phyloP scores from a whole-genome alignment of 2,888 invertebrate species.

The Arge pagana region DNA sequence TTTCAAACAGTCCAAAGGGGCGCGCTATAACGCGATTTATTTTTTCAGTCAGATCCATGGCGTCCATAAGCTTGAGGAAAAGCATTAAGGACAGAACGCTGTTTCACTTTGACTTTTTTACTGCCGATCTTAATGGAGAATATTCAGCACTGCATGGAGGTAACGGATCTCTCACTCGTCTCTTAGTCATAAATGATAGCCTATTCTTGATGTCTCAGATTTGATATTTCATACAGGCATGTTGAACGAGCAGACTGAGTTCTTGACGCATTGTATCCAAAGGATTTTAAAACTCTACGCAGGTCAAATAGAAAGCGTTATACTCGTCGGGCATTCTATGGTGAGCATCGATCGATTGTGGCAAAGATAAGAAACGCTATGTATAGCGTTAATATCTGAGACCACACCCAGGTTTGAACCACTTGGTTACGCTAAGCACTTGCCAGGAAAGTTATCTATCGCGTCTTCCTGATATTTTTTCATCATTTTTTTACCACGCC shows the following conservation, averaged over 20 bases:
- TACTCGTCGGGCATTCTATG: constrained; percentile 96
- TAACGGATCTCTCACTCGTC: too few relatives aligned
- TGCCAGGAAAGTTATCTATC: too few relatives aligned
- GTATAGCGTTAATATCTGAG: too few relatives aligned
- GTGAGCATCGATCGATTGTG: constrained; percentile 64
- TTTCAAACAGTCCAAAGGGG: too few relatives aligned
- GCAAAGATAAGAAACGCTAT: too few relatives aligned
- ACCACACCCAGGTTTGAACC: too few relatives aligned
- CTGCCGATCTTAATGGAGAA: constrained; percentile 89
- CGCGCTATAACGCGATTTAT: too few relatives aligned
- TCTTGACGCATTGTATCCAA: constrained; percentile 71
- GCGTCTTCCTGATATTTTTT: too few relatives aligned
- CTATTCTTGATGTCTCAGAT: too few relatives aligned
- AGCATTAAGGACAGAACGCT: constrained; percentile 69
- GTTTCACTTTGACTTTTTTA: constrained; percentile 90
- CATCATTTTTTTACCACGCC: too few relatives aligned
- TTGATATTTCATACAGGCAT: constrained; percentile 62
- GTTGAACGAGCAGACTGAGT: constrained; percentile 75
- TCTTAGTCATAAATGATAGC: too few relatives aligned
- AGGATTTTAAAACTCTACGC: constrained; percentile 77
- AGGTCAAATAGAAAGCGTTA: constrained; percentile 63
- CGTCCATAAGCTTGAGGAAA: constrained; percentile 88
- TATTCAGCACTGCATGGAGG: constrained; percentile 85
- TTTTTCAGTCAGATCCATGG: constrained; percentile 79
- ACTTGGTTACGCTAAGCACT: too few relatives aligned